A percentile compares a stretch with the other conserved stretches of the same genome.
These are phyloP conservation scores for Chitala chitala DNA, from an alignment of 2,113 vertebrate genomes.

Conservation along the genomic window DNA sequence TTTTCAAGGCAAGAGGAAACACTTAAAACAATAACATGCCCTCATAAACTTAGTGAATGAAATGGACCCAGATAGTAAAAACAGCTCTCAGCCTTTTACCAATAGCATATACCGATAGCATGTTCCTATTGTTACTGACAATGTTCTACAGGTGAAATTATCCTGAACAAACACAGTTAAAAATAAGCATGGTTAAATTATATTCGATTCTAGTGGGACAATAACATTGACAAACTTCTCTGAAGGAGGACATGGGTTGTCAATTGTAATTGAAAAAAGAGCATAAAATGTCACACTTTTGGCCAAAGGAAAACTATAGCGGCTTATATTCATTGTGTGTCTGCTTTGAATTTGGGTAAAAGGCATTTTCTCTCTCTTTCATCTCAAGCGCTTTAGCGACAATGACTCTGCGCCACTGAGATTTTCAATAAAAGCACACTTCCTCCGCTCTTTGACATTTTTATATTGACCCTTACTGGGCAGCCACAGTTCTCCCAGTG, in stretches of 20 bases:
- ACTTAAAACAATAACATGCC: too few species aligned
- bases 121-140: background rate
- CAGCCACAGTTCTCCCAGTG: background rate
- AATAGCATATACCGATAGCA: background rate
- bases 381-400: background rate
- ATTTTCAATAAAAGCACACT: constrained; percentile 14
- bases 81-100: too few species aligned
- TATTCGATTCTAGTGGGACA: background rate
- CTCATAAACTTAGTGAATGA: too few species aligned
- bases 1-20: too few species aligned
- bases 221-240: background rate
- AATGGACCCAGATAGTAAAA: too few species aligned
- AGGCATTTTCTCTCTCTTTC: constrained; percentile 12
- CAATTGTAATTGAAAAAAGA: background rate
- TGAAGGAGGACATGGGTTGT: constrained; percentile 2
- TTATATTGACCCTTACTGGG: background rate
- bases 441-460: background rate
- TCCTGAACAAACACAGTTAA: background rate
- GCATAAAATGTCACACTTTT: background rate
- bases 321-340: constrained; percentile 6
- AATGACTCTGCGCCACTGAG: background rate
- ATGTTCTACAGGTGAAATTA: background rate
- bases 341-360: constrained; percentile 10
- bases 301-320: background rate
- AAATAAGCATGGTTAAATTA: background rate